Evolutionary conservation across 2,888 invertebrate species (phyloP), one percentile per base, ranked within the genome.

Genomic region (Tridacna crocea): DNA sequence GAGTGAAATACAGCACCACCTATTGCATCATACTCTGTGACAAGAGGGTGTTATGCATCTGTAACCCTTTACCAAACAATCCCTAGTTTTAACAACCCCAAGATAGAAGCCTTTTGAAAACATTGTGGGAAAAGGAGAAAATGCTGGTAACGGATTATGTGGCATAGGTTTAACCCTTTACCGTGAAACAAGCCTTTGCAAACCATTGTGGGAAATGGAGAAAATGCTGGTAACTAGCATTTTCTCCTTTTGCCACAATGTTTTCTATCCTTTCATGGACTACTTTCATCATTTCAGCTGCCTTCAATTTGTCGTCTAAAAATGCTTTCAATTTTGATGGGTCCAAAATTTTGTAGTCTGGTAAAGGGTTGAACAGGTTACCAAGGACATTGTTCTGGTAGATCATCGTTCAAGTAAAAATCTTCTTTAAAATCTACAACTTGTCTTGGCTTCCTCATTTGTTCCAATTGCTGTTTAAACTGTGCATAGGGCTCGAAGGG

Each of bases 341-440:
- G 17, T 19, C 55, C 10, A 55, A 1, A 55, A 6, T 19, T 19
- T 19, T 17, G 2, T n/a, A 1, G 10, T n/a, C 2, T 19, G 17
- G 17, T 55, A 55, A 55, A 55, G 36, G 36, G 36, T 36, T 36
- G 8, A 36, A 8, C 36, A 36, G 36, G 36, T 36, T 36, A 36
- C 70, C 70, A 70, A 0, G 51, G 51, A 51, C 70, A 70, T 15
- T 70, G 48, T 13, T 70, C 70, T 24, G 70, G 70, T 6, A 70
- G 51, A 51, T 70, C 51, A 47, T 22, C 26, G n/a, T 70, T 70
- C 22, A 47, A 24, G 47, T 70, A 70, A 51, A 51, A 70, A 19
- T 70, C 51, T 24, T 70, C 70, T 27, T 68, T 47, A 68, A 46
- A 47, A 27, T 68, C 46, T 8, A 36, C 36, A 36, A 36, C 36